Base-by-base conservation (phyloP, 2,113 vertebrate genomes). In the Pterocles gutturalis region DNA sequence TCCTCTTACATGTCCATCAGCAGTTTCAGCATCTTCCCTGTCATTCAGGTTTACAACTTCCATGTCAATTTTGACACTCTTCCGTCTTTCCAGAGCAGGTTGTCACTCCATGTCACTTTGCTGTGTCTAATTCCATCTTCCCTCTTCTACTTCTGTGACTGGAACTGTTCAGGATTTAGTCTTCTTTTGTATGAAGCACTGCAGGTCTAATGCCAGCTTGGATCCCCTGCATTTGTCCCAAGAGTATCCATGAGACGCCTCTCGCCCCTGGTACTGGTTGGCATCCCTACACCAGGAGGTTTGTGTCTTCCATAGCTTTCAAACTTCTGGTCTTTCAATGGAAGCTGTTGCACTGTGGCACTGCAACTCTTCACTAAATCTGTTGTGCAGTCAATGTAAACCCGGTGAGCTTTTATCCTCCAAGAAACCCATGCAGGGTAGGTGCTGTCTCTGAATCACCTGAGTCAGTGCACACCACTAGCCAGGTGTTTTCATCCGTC, bases 11-110 rank as follows among this genome's bases (percentile, higher is more conserved):
- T 33, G 75, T 93, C 82, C 55, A 34, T 96, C 93, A 94, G 46
- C 0, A 0, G 17, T 76, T 96, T 94, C 66, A 83, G 72, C 71
- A 62, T 83, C 82, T 88, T 88, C 22, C 36, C 57, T 91, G 78
- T 91, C 93, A 90, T 19, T 96, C 85, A 90, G 62, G n/a, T 82
- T 95, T 94, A 88, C 26, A 88, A 54, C 19, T 80, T n/a, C 25
- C 31, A 2, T 83, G 70, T 86, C 58, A 80, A 6, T 90, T 85
- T 69, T 95, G 93, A 83, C 87, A 85, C 21, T 65, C 26, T 83
- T 83, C 51, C 51, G 64, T 93, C 48, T 75, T 89, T 51, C n/a
- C 3, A 3, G 62, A 72, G 55, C 20, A 71, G 48, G 46, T 21
- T 94, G 87, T 94, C 90, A 80, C 29, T 94, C 75, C 26, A 46